Evolutionary conservation across 2,113 vertebrate species (phyloP), one percentile per base, ranked within the genome.

Genomic region (Trichechus manatus): DNA sequence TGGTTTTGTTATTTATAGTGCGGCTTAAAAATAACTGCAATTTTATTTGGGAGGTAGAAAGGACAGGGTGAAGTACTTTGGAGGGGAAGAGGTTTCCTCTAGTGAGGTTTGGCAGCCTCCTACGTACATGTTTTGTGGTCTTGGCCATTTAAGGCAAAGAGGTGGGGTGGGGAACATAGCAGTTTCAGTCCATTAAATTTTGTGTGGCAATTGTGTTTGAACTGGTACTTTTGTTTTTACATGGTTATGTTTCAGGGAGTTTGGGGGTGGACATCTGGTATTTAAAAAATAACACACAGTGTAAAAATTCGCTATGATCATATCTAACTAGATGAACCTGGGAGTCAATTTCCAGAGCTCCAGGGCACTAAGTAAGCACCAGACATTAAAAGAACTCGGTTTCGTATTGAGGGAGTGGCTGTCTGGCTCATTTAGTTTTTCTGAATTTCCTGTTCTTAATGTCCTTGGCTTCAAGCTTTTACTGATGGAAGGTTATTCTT

Each of bases 391-490:
- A 79, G 92, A 61, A 90, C 72, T 95, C 97, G 74, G 88, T 82
- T 95, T 95, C 59, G n/a, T 92, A 39, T 87, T 44, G n/a, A 92
- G 66, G 94, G 87, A 94, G 92, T 92, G 72, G 61, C 89, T 87
- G 75, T 68, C 86, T 89, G 66, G 53, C 22, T 59, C 33, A n/a
- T 89, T 93, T 29, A 77, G n/a, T 70, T 90, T 81, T 77, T 87
- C 72, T 94, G 70, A 89, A 95, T 96, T 97, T 98, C 89, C 87
- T 94, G 44, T 93, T 97, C 75, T 93, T 97, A 94, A 59, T 96
- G 68, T 88, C 81, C 50, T 97, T 97, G 95, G 66, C 77, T 90
- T 93, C 19, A 78, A 50, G 20, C 81, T 93, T 89, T 92, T 85
- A 90, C 74, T 96, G 81, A 64, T 90, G n/a, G 66, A 78, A 85